Conservation (phyloP, 2,113 vertebrate species). For the Rhagologus leucostigma region DNA sequence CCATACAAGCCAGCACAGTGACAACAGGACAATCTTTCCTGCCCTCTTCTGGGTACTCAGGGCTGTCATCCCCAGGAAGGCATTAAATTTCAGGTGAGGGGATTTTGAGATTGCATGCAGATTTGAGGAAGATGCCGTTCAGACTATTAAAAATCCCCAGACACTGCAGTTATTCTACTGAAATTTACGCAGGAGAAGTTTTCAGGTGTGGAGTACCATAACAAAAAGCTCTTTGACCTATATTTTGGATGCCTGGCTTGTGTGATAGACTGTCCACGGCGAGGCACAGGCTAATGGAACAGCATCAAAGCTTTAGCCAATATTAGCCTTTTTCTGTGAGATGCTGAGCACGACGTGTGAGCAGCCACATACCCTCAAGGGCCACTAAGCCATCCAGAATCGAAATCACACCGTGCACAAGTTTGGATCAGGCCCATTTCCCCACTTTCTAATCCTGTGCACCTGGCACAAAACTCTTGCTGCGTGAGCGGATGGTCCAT, state of each 20-base stretch:
- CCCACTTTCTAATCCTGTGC: not conserved
- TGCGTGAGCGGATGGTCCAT: not conserved
- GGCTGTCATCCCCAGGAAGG: not conserved
- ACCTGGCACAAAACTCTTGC: not conserved
- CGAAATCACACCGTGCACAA: not conserved
- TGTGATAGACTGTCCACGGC: not conserved
- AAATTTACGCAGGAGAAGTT: not conserved
- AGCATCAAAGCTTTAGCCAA: not conserved
- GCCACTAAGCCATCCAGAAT: not conserved
- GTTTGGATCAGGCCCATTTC: not conserved
- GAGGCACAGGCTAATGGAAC: not conserved
- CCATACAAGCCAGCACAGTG: not conserved
- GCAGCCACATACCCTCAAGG: not conserved
- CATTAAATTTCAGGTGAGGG: not conserved
- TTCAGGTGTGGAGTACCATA: not conserved
- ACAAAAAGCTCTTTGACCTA: not conserved
- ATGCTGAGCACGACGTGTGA: not conserved
- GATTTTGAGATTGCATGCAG: not conserved
- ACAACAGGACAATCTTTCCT: not conserved
- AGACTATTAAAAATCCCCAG: not conserved
- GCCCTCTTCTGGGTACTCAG: not conserved
- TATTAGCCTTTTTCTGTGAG: not conserved
- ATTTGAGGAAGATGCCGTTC: not conserved
- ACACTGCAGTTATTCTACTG: not conserved
- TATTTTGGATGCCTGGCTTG: not conserved